A percentile compares a stretch with the other conserved stretches of the same genome.
Conservation (phyloP, 2,113 vertebrate genomes). For the Corythoichthys haematopterus region DNA sequence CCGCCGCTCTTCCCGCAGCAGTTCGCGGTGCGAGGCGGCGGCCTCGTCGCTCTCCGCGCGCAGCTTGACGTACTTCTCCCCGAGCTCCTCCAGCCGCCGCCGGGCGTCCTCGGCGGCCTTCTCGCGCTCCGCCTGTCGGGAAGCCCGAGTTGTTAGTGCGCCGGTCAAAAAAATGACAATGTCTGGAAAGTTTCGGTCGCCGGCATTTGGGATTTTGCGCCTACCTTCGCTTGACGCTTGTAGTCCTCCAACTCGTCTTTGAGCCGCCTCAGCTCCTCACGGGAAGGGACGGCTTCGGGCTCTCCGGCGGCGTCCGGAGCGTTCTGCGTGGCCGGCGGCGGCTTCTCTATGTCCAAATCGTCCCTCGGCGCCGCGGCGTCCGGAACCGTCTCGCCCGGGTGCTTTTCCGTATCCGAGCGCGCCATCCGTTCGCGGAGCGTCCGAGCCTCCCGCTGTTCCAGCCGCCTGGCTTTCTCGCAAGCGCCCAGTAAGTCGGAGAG, state of each 20-base stretch:
- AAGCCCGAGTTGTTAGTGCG: too few species aligned
- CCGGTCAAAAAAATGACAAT: too few species aligned
- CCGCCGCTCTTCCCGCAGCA: constrained; percentile 72
- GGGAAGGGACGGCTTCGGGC: constrained; percentile 48
- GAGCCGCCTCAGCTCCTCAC: constrained; percentile 87
- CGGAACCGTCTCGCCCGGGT: constrained; percentile 50
- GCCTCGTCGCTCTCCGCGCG: constrained; percentile 78
- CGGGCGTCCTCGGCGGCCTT: constrained; percentile 71
- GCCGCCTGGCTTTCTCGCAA: constrained; percentile 82
- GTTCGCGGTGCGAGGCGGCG: constrained; percentile 65
- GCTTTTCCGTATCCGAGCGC: constrained; percentile 91
- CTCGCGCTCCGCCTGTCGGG: too few species aligned
- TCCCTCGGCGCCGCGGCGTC: constrained; percentile 66
- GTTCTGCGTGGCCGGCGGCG: constrained; percentile 74
- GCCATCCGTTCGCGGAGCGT: constrained; percentile 81
- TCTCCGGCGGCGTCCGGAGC: constrained; percentile 62
- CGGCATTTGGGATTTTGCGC: background rate
- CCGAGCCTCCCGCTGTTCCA: constrained; percentile 79
- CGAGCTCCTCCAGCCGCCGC: constrained; percentile 83
- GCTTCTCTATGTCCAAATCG: constrained; percentile 82
- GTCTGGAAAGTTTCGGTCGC: too few species aligned
- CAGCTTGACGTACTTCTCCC: constrained; percentile 84
- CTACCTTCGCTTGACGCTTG: constrained; percentile 76
- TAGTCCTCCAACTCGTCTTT: constrained; percentile 93
- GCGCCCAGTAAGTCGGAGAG: constrained; percentile 83